Evolutionary conservation across 2,888 invertebrate genomes (phyloP), one percentile per base, ranked within the genome.

Genomic region (Clostera curtula): DNA sequence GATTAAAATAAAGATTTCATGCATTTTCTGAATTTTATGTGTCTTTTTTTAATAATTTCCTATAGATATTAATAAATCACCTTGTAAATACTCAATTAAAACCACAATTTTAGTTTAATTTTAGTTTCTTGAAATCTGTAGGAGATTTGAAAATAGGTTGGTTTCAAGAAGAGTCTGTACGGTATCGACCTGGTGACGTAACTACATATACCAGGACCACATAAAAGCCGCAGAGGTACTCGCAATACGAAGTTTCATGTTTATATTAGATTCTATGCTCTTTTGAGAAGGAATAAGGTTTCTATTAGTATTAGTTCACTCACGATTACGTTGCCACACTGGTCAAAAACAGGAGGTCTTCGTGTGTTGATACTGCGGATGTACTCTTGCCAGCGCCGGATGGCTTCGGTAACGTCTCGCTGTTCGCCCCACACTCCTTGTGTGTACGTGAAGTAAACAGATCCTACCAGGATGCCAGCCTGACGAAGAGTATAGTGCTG

Each of bases 391-490:
- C 82, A 82, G 23, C 83, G 71, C 13, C 61, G 57, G 27, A 75
- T 36, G 57, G 75, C 75, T 49, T 82, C 82, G n/a, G 63, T 70
- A 42, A 70, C 71, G 31, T 76, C 72, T 45, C 55, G 67, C 47
- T 83, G 82, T 43, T 74, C 64, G 42, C 82, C 82, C 84, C 83
- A 84, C 38, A 84, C 66, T 49, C 83, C 83, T 60, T 84, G 80
- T 32, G 61, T 48, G 49, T 76, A 75, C 48, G 83, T 83, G 56
- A 79, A 84, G 56, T 74, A 79, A 40, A 70, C 57, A 37, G 74
- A 57, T 29, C 82, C 72, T 53, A 67, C 71, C 46, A 82, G 69
- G 69, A 82, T 54, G 20, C 73, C 76, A 74, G 80, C 73, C 80
- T 79, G 62, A 7, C 20, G 29, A 50, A 43, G 41, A 53, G 50